phyloP scores from a whole-genome alignment of 1,140 invertebrate genomes.

The Diabrotica undecimpunctata region DNA sequence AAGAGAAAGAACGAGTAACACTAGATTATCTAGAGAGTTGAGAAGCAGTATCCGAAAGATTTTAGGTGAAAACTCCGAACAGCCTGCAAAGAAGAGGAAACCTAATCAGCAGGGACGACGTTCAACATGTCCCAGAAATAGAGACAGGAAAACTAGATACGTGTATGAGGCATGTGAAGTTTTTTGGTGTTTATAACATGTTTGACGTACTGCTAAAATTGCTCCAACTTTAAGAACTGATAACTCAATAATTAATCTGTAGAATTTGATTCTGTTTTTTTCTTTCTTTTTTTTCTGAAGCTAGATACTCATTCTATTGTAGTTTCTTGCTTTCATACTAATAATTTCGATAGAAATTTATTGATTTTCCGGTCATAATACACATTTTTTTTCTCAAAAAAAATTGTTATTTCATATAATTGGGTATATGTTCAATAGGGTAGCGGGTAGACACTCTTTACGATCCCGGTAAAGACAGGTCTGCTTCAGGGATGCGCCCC shows the following conservation, averaged over 20 bases:
- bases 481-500: too few species aligned
- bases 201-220: not conserved
- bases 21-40: too few species aligned
- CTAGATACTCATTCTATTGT: not conserved
- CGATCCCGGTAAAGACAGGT: too few species aligned
- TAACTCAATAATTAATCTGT: not conserved
- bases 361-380: not conserved
- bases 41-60: too few species aligned
- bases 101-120: too few species aligned
- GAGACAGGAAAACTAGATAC: not conserved
- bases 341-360: not conserved
- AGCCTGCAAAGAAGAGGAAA: too few species aligned
- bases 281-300: not conserved
- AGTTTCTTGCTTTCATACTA: not conserved
- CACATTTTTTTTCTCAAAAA: too few species aligned
- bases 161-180: not conserved
- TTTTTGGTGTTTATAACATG: not conserved
- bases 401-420: too few species aligned
- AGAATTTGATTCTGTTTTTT: not conserved
- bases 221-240: not conserved
- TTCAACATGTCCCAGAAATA: too few species aligned
- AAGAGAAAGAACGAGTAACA: not conserved
- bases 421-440: too few species aligned
- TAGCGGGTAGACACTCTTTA: too few species aligned
- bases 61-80: too few species aligned